Percentiles rank a stretch among this genome's conserved stretches.
Evolutionary conservation across 2,113 vertebrate species (phyloP).

Genomic region (Leptobrachium ailaonicum): DNA sequence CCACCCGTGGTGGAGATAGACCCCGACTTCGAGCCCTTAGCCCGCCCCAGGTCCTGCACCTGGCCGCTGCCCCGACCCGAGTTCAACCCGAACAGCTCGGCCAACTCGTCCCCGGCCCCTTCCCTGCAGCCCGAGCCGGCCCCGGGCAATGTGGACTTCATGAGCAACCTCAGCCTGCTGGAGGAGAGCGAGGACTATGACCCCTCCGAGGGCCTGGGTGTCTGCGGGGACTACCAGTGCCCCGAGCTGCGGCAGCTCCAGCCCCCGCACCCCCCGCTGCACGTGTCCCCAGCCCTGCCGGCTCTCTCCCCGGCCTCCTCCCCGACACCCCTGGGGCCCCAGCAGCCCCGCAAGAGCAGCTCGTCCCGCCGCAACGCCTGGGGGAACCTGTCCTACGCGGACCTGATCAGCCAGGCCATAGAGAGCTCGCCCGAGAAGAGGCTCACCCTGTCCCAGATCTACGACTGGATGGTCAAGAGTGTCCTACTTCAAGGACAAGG

Average conservation of each 20-base stretch:
- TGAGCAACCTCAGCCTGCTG: constrained; percentile 83
- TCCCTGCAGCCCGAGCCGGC: constrained; percentile 61
- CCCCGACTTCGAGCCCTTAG: constrained; percentile 84
- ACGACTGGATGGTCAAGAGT: constrained; percentile 98
- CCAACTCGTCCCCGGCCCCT: constrained; percentile 86
- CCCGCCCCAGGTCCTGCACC: constrained; percentile 90
- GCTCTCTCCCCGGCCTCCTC: constrained; percentile 67
- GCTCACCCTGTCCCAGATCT: constrained; percentile 93
- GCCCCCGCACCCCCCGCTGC: constrained; percentile 68
- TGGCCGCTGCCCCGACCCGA: constrained; percentile 92
- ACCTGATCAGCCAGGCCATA: constrained; percentile 97
- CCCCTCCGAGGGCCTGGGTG: constrained; percentile 59
- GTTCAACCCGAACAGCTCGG: constrained; percentile 83
- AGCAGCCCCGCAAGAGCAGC: constrained; percentile 91
- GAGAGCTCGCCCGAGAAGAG: constrained; percentile 93
- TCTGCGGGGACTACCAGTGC: constrained; percentile 70
- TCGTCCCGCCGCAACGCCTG: constrained; percentile 93
- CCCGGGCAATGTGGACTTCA: constrained; percentile 71
- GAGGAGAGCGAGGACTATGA: constrained; percentile 86
- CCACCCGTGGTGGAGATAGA: constrained; percentile 80
- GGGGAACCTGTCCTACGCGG: constrained; percentile 97
- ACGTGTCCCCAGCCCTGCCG: constrained; percentile 69
- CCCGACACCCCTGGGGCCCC: constrained; percentile 64
- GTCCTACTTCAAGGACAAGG: constrained; percentile 96
- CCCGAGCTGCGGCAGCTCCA: constrained; percentile 70